These are phyloP conservation scores for Microctenopoma stevenorrisi DNA, from an alignment of 2,797 vertebrate species.

Conservation along the genomic window DNA sequence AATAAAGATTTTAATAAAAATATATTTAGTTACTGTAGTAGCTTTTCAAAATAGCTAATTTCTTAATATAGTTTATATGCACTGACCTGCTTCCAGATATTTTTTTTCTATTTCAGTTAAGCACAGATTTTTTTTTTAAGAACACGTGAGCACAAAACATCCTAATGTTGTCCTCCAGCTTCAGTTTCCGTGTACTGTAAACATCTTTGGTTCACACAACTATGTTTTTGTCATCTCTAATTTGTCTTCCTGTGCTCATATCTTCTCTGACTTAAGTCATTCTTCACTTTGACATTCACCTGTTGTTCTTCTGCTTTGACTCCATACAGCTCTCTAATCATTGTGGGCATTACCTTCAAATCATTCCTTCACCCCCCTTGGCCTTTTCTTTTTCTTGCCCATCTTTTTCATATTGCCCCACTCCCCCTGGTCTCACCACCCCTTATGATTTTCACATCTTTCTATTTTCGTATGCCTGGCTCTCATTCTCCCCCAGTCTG, in stretches of 20 bases:
- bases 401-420: conserved; percentile 51
- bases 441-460: conserved; percentile 58
- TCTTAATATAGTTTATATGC: conserved; percentile 31
- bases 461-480: conserved; percentile 47
- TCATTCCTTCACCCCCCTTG: conserved; percentile 41
- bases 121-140: too few relatives aligned
- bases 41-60: conserved; percentile 40
- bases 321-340: conserved; percentile 23
- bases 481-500: conserved; percentile 35
- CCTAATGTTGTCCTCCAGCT: conserved; percentile 20
- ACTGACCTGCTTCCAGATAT: conserved; percentile 53
- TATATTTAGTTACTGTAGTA: conserved; percentile 37
- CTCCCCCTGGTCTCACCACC: conserved; percentile 37
- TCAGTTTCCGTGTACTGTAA: conserved; percentile 14
- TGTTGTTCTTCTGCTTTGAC: conserved; percentile 9
- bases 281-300: conserved; percentile 15
- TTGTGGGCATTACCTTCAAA: conserved; percentile 24
- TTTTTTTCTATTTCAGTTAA: conserved; percentile 7
- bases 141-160: conserved; percentile 26
- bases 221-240: conserved; percentile 6
- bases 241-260: conserved; percentile 4
- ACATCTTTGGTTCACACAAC: not conserved
- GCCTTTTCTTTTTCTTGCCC: conserved; percentile 28
- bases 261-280: conserved; percentile 2
- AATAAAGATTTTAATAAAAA: conserved; percentile 42